Percentiles rank a stretch among this genome's conserved stretches.
Evolutionary conservation across 1,140 invertebrate species (phyloP).

Genomic region (Leptinotarsa texana): DNA sequence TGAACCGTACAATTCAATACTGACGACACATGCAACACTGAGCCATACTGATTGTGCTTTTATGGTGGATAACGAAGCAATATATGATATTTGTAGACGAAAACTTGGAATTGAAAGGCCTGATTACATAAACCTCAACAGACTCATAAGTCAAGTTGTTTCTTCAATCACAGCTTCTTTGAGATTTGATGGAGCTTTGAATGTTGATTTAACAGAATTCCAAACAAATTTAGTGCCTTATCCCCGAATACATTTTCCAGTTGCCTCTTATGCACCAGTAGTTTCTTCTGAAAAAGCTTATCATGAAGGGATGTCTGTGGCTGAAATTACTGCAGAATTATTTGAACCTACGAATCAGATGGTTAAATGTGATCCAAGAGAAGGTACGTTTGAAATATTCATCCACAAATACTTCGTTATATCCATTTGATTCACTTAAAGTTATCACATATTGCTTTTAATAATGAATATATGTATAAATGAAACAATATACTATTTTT

Average conservation of each 20-base stretch:
- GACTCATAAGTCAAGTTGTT: constrained; percentile 71
- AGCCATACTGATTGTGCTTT: constrained; percentile 63
- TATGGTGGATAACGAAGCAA: constrained; percentile 60
- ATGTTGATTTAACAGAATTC: constrained; percentile 82
- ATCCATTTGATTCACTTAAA: neutral
- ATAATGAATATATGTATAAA: neutral
- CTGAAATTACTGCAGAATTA: constrained; percentile 57
- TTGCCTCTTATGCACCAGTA: constrained; percentile 73
- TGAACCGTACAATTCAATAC: constrained; percentile 71
- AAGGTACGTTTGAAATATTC: constrained; percentile 47
- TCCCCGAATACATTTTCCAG: constrained; percentile 71
- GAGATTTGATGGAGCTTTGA: constrained; percentile 75
- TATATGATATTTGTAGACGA: constrained; percentile 70
- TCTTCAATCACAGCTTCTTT: constrained; percentile 77
- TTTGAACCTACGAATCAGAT: constrained; percentile 64
- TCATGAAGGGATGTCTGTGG: constrained; percentile 66
- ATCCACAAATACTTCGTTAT: neutral
- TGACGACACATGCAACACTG: constrained; percentile 66
- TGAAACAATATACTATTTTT: neutral
- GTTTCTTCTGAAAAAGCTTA: constrained; percentile 65
- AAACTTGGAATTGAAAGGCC: constrained; percentile 68
- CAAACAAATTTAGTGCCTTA: constrained; percentile 72
- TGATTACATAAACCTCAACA: constrained; percentile 66
- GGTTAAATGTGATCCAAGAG: constrained; percentile 88
- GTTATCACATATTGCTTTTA: neutral